phyloP scores from a whole-genome alignment of 2,797 vertebrate species.

The Hypotaenidia okinawae region DNA sequence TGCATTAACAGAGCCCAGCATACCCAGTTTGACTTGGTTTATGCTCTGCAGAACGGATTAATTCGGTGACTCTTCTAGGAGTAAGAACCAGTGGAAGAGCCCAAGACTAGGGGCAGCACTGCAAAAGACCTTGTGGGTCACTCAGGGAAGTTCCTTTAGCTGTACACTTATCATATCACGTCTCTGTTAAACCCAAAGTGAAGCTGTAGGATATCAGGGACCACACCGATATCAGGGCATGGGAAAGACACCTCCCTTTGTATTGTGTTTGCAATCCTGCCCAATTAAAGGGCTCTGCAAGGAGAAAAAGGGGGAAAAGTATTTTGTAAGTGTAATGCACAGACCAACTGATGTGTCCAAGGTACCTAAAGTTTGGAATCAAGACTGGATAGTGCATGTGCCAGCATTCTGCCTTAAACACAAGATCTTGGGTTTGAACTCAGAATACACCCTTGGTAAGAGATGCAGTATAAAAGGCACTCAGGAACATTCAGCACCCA shows the following conservation, averaged over 20 bases:
- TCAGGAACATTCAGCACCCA: not conserved
- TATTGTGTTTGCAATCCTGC: not conserved
- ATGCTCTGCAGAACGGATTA: slow-evolving; percentile 2
- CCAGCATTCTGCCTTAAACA: not conserved
- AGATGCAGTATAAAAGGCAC: not conserved
- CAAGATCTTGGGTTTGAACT: not conserved
- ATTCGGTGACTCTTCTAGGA: not conserved
- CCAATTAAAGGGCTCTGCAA: not conserved
- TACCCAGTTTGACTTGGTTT: slow-evolving; percentile 35
- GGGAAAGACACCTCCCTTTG: not conserved
- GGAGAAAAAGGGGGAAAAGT: not conserved
- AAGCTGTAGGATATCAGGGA: not conserved
- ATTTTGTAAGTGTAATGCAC: not conserved
- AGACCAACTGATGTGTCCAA: not conserved
- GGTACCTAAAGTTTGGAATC: not conserved
- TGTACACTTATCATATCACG: not conserved
- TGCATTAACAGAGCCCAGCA: slow-evolving; percentile 55
- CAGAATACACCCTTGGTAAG: not conserved
- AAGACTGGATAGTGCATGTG: not conserved
- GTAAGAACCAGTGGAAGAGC: not conserved
- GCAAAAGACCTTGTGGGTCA: not conserved
- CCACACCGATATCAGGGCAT: too few relatives aligned
- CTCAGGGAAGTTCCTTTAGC: not conserved
- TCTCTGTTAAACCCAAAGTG: not conserved
- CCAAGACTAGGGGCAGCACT: not conserved